Evolutionary conservation across 2,113 vertebrate genomes (phyloP), one percentile per base, ranked within the genome.

Genomic region (Pomatostomus ruficeps): DNA sequence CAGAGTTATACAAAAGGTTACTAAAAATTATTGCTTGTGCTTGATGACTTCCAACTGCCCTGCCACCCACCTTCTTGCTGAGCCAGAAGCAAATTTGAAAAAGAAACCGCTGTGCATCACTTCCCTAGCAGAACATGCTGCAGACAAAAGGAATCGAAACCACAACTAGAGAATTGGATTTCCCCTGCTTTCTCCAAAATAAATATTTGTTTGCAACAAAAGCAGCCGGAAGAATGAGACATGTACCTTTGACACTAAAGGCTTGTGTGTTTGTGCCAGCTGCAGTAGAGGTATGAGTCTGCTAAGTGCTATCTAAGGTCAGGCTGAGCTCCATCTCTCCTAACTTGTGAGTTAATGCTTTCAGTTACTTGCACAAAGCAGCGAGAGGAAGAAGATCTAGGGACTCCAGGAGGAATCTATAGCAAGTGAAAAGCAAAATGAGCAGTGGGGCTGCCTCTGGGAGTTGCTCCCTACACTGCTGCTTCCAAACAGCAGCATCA

Each of bases 131-230:
- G 95, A 95, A 91, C 85, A 96, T 96, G 96, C 91, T 95, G 88
- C 88, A 95, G 90, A 96, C 94, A 96, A 95, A 96, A 85, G 80
- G 91, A 93, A 94, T 88, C 40, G 4, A 94, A 97, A 96, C 96
- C 95, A 94, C 96, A 97, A 96, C 82, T 86, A 67, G 76, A 94
- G 95, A 95, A 95, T 93, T 97, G 95, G 94, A 93, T 96, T 96
- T 96, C 95, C 95, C 82, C 61, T 74, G 85, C 94, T 97, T 96
- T 97, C 95, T 96, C 95, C 95, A 97, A 97, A 96, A 86, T 96
- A 97, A 97, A 97, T 96, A 95, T 96, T 97, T 97, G 88, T 96
- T 96, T 95, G 94, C 0, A 7, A 97, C 79, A 95, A 96, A 94
- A 91, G 91, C 85, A 95, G 91, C 88, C n/a, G 54, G 88, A 96